A percentile compares a stretch with the other conserved stretches of the same genome.
These are phyloP conservation scores for Festucalex cinctus DNA, from an alignment of 2,113 vertebrate species.

Conservation along the genomic window DNA sequence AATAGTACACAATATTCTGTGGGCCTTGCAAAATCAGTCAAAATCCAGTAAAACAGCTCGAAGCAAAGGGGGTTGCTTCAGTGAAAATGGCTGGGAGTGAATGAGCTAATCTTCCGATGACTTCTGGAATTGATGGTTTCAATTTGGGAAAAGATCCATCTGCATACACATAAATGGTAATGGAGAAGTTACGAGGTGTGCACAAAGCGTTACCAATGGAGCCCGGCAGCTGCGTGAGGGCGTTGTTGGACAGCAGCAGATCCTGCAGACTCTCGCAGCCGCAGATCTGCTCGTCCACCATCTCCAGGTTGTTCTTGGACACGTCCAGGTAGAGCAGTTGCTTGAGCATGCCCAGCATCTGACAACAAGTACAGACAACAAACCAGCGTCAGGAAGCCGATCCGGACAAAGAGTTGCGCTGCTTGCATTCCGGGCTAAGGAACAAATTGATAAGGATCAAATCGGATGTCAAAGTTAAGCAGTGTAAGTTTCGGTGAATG, in stretches of 20 bases:
- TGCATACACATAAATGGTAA: not conserved
- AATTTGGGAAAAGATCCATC: too few relatives aligned
- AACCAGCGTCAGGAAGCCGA: not conserved
- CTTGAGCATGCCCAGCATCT: constrained; percentile 92
- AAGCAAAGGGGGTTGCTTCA: too few relatives aligned
- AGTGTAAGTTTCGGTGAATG: not conserved
- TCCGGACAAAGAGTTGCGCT: not conserved
- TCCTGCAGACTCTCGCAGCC: constrained; percentile 94
- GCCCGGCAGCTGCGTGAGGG: constrained; percentile 90
- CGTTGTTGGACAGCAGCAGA: constrained; percentile 90
- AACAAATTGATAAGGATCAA: constrained; percentile 4
- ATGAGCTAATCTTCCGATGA: too few relatives aligned
- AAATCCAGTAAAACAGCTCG: too few relatives aligned
- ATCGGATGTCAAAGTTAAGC: not conserved
- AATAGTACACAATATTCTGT: too few relatives aligned
- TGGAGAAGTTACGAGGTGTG: not conserved
- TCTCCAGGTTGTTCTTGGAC: constrained; percentile 97
- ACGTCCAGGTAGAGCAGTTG: constrained; percentile 92
- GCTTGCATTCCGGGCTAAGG: not conserved
- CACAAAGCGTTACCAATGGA: constrained; percentile 84
- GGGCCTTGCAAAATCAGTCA: too few relatives aligned
- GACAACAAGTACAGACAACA: constrained; percentile 6
- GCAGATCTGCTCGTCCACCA: constrained; percentile 91
- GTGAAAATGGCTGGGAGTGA: too few relatives aligned
- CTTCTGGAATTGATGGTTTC: too few relatives aligned